Evolutionary conservation across 2,113 vertebrate genomes (phyloP).

Genomic region (Urocitellus parryii): DNA sequence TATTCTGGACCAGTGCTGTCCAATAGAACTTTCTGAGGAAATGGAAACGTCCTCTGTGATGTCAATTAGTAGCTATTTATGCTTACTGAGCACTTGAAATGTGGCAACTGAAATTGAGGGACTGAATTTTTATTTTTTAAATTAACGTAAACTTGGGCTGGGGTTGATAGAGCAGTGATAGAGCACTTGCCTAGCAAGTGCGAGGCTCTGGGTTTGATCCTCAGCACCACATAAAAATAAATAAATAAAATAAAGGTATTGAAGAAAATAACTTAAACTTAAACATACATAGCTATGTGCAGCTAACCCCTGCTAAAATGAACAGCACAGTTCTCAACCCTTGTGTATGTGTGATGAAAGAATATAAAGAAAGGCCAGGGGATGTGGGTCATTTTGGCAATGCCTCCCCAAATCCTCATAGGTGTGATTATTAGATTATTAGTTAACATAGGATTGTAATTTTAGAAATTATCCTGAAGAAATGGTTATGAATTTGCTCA

Average conservation of each 20-base stretch:
- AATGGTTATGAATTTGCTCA: constrained; percentile 13
- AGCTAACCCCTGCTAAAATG: not conserved
- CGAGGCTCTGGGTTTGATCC: too few species aligned
- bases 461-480: constrained; percentile 4
- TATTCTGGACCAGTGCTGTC: not conserved
- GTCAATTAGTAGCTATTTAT: too few species aligned
- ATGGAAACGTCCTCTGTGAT: not conserved
- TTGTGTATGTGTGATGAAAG: not conserved
- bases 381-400: not conserved
- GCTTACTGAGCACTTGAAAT: not conserved
- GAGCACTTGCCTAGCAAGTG: too few species aligned
- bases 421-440: not conserved
- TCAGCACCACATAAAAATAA: too few species aligned
- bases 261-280: not conserved
- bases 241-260: too few species aligned
- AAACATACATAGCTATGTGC: not conserved
- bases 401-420: not conserved
- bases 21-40: not conserved
- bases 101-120: not conserved
- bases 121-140: not conserved
- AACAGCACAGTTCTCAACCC: too few species aligned
- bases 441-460: not conserved
- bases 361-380: not conserved
- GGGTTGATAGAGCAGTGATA: too few species aligned
- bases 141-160: not conserved